These are phyloP conservation scores for Clistopyga incitator DNA, from an alignment of 2,888 invertebrate genomes.

Conservation along the genomic window DNA sequence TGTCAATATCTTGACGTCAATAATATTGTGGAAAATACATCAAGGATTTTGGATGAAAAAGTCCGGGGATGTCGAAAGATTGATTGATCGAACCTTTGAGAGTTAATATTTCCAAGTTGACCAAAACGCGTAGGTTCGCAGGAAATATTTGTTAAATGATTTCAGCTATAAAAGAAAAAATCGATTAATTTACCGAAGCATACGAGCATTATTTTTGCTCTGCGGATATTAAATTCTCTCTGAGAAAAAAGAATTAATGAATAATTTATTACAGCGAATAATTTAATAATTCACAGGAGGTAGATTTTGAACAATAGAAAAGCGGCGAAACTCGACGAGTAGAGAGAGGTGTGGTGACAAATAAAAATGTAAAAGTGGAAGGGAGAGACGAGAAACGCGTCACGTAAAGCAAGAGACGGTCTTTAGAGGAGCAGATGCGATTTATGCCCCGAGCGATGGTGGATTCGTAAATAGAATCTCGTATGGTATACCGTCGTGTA, in stretches of 20 bases:
- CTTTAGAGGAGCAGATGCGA: slow-evolving; percentile 74
- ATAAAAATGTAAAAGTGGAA: not conserved
- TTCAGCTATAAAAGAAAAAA: no score
- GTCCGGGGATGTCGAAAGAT: not conserved
- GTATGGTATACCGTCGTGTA: slow-evolving; percentile 58
- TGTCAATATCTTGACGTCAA: not conserved
- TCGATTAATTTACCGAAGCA: no score
- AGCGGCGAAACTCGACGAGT: not conserved
- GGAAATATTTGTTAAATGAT: not conserved
- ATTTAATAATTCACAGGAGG: not conserved
- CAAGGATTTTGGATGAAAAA: not conserved
- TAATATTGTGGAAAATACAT: not conserved
- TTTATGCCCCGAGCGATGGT: slow-evolving; percentile 71
- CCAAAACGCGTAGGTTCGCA: not conserved
- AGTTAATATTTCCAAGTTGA: not conserved
- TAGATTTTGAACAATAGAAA: not conserved
- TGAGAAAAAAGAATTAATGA: no score
- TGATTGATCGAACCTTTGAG: not conserved
- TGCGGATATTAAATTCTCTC: no score
- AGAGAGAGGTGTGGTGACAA: not conserved
- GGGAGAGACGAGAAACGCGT: slow-evolving; percentile 38
- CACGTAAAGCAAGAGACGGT: slow-evolving; percentile 66
- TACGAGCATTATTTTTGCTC: no score
- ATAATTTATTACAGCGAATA: not conserved
- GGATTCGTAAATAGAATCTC: slow-evolving; percentile 76